phyloP scores from a whole-genome alignment of 2,113 vertebrate genomes.

The Danionella cerebrum region DNA sequence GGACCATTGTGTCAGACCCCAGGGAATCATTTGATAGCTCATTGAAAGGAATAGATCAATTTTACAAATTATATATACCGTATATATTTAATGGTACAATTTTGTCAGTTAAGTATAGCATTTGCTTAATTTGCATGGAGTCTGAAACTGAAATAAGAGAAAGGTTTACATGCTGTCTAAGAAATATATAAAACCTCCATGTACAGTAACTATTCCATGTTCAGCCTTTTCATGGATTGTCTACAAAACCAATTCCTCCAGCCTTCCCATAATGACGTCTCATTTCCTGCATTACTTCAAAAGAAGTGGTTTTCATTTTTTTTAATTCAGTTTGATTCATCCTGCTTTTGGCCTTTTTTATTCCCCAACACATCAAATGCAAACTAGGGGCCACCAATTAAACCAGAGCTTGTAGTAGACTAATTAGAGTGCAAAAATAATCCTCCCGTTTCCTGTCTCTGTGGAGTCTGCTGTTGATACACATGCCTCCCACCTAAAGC shows the following conservation, averaged over 20 bases:
- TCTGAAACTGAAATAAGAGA: too few relatives aligned
- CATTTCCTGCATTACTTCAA: slow-evolving; percentile 22
- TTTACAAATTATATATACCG: too few relatives aligned
- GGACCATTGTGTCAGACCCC: neutral
- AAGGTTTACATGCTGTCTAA: too few relatives aligned
- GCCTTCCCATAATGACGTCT: neutral
- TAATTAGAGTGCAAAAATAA: slow-evolving; percentile 30
- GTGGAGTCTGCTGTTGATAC: slow-evolving; percentile 8
- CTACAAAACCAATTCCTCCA: neutral
- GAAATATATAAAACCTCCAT: too few relatives aligned
- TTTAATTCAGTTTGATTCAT: neutral
- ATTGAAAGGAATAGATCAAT: neutral
- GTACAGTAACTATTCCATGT: too few relatives aligned
- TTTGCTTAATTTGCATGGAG: too few relatives aligned
- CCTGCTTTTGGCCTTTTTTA: neutral
- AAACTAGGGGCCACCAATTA: slow-evolving; percentile 24
- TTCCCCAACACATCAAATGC: slow-evolving; percentile 13
- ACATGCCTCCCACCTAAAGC: slow-evolving; percentile 15
- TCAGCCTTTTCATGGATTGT: slow-evolving; percentile 14
- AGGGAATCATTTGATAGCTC: neutral
- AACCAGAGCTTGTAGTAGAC: slow-evolving; percentile 15
- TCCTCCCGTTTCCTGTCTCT: slow-evolving; percentile 7
- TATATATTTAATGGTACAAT: too few relatives aligned
- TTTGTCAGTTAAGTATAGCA: too few relatives aligned
- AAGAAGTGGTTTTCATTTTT: slow-evolving; percentile 7